Base-by-base conservation (phyloP, 2,888 invertebrate genomes). In the Cheilosia urbana region DNA sequence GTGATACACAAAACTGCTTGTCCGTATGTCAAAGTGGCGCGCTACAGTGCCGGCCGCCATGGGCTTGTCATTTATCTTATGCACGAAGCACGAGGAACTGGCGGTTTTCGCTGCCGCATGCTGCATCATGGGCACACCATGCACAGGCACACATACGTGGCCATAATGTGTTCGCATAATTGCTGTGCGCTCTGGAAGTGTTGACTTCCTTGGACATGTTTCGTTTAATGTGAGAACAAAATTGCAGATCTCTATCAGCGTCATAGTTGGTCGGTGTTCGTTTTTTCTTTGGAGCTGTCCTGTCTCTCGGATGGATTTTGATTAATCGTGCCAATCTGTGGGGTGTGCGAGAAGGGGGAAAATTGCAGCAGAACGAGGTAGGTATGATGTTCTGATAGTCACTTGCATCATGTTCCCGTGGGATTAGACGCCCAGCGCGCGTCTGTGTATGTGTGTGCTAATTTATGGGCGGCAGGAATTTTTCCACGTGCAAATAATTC, bases 181-280 rank as follows among this genome's bases (percentile, higher is more conserved):
- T 71, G 71, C 58, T 71, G 71, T 7, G 71, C 71, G 71, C 71
- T 60, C 71, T 71, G 60, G 60, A 71, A 71, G 71, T 71, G 71
- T 71, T 71, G 71, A 71, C 71, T 71, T 71, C 71, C 60, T 71
- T 69, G 79, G 79, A 83, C 83, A 79, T 83, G 83, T 83, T 83
- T 73, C 83, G 69, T 83, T 83, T 83, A 78, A 83, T 83, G 79
- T 79, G 83, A 83, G 83, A 83, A 79, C 83, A 83, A 78, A 83
- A 83, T 83, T 83, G 58, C 83, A 78, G 83, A 83, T 83, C 83
- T 83, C 73, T 75, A 83, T 83, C 83, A 83, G 73, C 73, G 78
- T 78, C 83, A 78, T 69, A 73, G 78, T 83, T 79, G 78, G 83
- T 49, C 24, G 76, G 68, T 69, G 21, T 49, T 37, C 27, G 19